Percentiles rank a stretch among this genome's conserved stretches.
Evolutionary conservation across 2,113 vertebrate genomes (phyloP).

Genomic region (Leucosticte australis): DNA sequence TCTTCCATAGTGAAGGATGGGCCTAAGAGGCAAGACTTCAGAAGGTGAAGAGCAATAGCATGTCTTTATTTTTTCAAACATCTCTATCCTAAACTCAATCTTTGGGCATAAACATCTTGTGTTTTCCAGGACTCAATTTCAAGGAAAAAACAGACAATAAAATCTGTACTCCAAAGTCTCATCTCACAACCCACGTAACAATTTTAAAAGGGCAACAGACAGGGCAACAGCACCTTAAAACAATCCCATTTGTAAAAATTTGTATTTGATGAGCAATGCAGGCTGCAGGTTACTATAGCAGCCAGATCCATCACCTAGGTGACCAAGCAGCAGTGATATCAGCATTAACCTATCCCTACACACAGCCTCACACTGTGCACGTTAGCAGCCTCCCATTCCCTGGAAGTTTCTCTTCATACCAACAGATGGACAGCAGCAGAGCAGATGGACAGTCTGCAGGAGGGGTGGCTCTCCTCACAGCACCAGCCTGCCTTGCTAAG

Average conservation of each 20-base stretch:
- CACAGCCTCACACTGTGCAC: background rate
- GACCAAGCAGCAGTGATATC: background rate
- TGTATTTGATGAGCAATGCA: background rate
- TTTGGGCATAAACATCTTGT: background rate
- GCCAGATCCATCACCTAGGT: constrained; percentile 54
- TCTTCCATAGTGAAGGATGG: background rate
- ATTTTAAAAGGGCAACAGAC: background rate
- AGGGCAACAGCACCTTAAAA: background rate
- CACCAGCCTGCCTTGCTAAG: background rate
- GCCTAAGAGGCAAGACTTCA: background rate
- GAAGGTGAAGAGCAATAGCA: background rate
- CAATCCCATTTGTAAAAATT: background rate
- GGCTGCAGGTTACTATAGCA: constrained; percentile 47
- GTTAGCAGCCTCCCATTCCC: background rate
- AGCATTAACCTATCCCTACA: background rate
- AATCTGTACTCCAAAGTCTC: background rate
- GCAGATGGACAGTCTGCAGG: background rate
- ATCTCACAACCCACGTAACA: background rate
- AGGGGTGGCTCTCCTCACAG: background rate
- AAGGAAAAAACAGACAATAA: background rate
- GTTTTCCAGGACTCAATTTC: background rate
- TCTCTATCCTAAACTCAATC: background rate
- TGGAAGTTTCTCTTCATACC: background rate
- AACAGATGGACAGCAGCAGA: background rate
- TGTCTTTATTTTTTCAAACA: background rate